These are phyloP conservation scores for Dromococcyx pavoninus DNA, from an alignment of 2,797 vertebrate species.

Conservation along the genomic window DNA sequence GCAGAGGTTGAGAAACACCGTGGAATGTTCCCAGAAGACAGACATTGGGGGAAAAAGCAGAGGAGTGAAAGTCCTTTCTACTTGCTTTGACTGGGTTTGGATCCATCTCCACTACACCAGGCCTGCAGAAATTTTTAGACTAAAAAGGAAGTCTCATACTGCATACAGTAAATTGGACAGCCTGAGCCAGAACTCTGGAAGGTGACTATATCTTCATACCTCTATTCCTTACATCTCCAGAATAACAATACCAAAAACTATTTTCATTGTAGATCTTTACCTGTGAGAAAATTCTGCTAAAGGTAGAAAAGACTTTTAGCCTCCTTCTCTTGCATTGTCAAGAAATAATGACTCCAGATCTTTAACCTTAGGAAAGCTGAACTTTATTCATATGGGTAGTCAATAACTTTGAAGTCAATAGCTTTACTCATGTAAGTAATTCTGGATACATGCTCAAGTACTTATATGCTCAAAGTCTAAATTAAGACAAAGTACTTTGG, in stretches of 20 bases:
- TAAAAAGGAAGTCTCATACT: neutral
- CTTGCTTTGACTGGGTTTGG: neutral
- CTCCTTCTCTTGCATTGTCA: neutral
- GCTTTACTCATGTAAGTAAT: neutral
- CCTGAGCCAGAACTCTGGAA: neutral
- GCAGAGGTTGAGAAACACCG: neutral
- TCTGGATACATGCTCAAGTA: neutral
- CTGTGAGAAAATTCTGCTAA: neutral
- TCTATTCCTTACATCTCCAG: neutral
- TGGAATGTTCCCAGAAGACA: neutral
- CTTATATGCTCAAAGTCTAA: neutral
- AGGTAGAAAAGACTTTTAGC: neutral
- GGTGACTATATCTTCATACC: neutral
- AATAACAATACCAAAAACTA: neutral
- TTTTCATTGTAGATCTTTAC: neutral
- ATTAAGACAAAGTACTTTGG: conserved; percentile 26
- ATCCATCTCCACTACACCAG: neutral
- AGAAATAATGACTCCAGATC: neutral
- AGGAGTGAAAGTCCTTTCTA: neutral
- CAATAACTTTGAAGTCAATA: neutral
- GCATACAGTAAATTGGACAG: neutral
- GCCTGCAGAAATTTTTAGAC: neutral
- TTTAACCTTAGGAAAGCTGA: neutral
- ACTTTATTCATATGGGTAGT: neutral
- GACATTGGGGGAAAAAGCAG: neutral